Conservation (phyloP, 2,797 vertebrate species). For the Alauda arvensis region DNA sequence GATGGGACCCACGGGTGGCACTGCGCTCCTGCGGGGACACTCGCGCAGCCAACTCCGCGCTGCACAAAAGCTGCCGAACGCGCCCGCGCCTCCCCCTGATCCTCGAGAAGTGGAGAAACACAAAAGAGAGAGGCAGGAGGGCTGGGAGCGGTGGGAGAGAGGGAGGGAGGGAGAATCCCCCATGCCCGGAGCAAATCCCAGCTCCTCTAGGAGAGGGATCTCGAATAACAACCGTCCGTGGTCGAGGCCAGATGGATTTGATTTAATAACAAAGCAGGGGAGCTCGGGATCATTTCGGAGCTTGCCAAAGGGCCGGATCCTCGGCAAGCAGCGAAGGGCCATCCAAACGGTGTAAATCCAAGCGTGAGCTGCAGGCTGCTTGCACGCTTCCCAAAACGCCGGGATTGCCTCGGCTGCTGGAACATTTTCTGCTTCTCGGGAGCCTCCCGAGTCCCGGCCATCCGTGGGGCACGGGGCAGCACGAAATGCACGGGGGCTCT, state of each 20-base stretch:
- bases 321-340: not conserved
- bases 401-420: not conserved
- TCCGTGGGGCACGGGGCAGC: accelerated
- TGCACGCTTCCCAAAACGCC: not conserved
- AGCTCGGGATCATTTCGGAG: not conserved
- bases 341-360: not conserved
- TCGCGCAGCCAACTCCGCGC: not conserved
- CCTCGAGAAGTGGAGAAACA: slow-evolving; percentile 23
- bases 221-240: slow-evolving; percentile 9
- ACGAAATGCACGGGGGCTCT: accelerated
- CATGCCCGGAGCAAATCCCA: slow-evolving; percentile 39
- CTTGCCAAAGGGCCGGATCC: not conserved
- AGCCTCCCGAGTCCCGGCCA: not conserved
- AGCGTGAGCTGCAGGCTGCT: not conserved
- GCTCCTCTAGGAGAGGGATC: slow-evolving; percentile 15
- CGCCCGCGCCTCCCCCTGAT: not conserved
- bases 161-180: not conserved
- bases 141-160: not conserved
- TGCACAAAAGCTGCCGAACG: not conserved
- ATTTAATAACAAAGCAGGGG: slow-evolving; percentile 44
- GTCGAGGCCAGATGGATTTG: slow-evolving; percentile 38
- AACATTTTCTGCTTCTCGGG: not conserved
- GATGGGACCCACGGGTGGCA: not conserved
- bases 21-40: not conserved
- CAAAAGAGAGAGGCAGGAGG: slow-evolving; percentile 39